phyloP scores from a whole-genome alignment of 2,888 invertebrate genomes.

The Morpho deidamia region DNA sequence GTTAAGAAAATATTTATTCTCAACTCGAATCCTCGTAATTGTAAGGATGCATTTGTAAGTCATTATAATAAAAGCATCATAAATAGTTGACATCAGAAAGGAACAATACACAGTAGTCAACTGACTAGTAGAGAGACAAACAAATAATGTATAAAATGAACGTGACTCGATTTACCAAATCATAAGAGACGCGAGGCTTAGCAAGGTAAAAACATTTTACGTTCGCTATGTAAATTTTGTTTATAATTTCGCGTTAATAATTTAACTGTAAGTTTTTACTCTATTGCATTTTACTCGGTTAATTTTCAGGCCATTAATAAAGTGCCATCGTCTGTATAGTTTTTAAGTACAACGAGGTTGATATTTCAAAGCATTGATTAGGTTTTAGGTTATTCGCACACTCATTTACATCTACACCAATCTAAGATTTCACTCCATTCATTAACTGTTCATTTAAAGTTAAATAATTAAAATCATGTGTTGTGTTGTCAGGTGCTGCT shows the following conservation, averaged over 20 bases:
- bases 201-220: conserved; percentile 48
- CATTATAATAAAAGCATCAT: conserved; percentile 56
- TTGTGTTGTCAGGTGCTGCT: conserved; percentile 56
- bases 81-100: conserved; percentile 54
- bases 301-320: conserved; percentile 76
- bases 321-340: conserved; percentile 75
- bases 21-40: conserved; percentile 54
- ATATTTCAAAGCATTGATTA: conserved; percentile 58
- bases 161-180: conserved; percentile 76
- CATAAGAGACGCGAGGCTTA: conserved; percentile 66
- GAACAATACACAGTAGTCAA: conserved; percentile 55
- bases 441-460: conserved; percentile 14
- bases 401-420: conserved; percentile 23
- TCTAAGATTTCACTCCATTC: conserved; percentile 13
- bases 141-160: conserved; percentile 45
- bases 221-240: conserved; percentile 54
- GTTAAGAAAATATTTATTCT: conserved; percentile 2
- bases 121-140: conserved; percentile 51
- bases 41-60: conserved; percentile 47
- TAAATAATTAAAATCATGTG: conserved; percentile 26
- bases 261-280: conserved; percentile 59
- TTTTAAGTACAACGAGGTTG: conserved; percentile 61
- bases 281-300: conserved; percentile 76
- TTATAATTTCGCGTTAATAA: conserved; percentile 57
- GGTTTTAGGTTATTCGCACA: conserved; percentile 39